phyloP scores from a whole-genome alignment of 2,888 invertebrate species.

The Invenusta paracnida region DNA sequence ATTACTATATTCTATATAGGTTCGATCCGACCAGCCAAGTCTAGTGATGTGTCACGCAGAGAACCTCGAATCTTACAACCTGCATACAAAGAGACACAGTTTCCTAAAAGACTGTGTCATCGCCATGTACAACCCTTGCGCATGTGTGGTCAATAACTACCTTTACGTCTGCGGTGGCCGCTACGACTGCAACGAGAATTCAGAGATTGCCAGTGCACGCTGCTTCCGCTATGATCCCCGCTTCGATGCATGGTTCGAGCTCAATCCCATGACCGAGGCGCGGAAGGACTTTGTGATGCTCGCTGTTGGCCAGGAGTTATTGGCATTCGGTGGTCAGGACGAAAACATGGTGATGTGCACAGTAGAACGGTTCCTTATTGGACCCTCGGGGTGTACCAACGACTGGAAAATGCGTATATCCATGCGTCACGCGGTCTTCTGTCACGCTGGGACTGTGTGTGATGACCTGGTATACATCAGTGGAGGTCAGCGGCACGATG shows the following conservation, averaged over 20 bases:
- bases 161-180: conserved; percentile 59
- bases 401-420: conserved; percentile 56
- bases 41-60: conserved; percentile 58
- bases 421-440: conserved; percentile 54
- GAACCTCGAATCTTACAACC: conserved; percentile 55
- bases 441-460: conserved; percentile 55
- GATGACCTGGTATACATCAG: conserved; percentile 52
- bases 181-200: conserved; percentile 57
- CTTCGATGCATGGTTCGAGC: conserved; percentile 57
- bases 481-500: conserved; percentile 58
- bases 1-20: no score
- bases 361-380: conserved; percentile 48
- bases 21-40: conserved; percentile 51
- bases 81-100: conserved; percentile 52
- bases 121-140: conserved; percentile 57
- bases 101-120: conserved; percentile 55
- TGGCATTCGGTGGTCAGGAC: conserved; percentile 50
- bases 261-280: conserved; percentile 58
- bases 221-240: conserved; percentile 59
- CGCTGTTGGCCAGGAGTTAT: conserved; percentile 22
- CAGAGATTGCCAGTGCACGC: conserved; percentile 58
- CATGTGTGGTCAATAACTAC: conserved; percentile 58
- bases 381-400: conserved; percentile 53
- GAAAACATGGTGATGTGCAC: conserved; percentile 59
- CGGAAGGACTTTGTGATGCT: conserved; percentile 54